Conservation (phyloP, 2,113 vertebrate genomes). For the Esox niger region DNA sequence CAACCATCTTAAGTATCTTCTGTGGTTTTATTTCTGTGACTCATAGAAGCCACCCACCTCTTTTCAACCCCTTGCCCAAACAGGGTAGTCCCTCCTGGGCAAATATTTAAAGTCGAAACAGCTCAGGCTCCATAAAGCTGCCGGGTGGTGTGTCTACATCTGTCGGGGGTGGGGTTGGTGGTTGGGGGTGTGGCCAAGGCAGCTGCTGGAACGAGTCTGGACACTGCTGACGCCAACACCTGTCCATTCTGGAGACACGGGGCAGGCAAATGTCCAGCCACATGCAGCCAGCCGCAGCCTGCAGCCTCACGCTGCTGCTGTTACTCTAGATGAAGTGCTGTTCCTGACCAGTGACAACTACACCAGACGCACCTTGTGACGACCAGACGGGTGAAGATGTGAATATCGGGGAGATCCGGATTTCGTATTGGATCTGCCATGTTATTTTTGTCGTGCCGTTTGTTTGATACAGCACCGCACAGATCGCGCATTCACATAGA, state of each 20-base stretch:
- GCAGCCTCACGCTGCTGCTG: slow-evolving; percentile 30
- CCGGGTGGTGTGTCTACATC: slow-evolving; percentile 71
- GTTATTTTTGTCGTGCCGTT: background rate
- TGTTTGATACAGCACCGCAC: background rate
- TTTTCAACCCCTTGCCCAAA: slow-evolving; percentile 28
- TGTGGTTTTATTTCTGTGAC: slow-evolving; percentile 1
- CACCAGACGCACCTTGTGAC: background rate
- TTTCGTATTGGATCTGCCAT: background rate
- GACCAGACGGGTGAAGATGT: background rate
- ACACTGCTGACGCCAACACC: slow-evolving; percentile 76
- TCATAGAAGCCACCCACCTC: slow-evolving; percentile 18
- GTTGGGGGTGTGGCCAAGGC: slow-evolving; percentile 45
- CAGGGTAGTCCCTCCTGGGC: slow-evolving; percentile 69
- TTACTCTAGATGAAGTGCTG: background rate
- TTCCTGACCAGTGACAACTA: background rate
- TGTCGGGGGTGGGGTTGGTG: slow-evolving; percentile 59
- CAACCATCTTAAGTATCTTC: background rate
- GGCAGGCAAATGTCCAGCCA: slow-evolving; percentile 72
- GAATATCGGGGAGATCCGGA: background rate
- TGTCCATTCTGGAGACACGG: slow-evolving; percentile 72
- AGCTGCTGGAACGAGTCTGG: slow-evolving; percentile 74
- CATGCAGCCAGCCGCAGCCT: too few relatives aligned
- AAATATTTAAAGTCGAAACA: slow-evolving; percentile 84
- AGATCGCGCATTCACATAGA: background rate
- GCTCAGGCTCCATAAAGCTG: slow-evolving; percentile 71